Conservation (phyloP, 1,140 invertebrate species). For the Chrysomallon squamiferum region DNA sequence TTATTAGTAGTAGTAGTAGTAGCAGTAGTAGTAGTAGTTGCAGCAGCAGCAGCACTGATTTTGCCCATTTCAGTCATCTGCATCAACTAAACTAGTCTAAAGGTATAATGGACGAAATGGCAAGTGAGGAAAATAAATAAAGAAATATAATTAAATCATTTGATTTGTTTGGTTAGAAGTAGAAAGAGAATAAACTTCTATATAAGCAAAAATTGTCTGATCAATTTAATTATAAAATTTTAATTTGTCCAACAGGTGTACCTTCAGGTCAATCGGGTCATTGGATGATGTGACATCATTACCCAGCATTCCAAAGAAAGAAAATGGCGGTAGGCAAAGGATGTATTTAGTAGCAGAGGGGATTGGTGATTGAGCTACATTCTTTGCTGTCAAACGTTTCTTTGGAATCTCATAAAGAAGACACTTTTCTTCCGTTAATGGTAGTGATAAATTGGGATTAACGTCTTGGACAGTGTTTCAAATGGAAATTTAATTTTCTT, state of each 20-base stretch:
- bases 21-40: not conserved
- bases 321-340: not conserved
- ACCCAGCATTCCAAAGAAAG: constrained; percentile 4
- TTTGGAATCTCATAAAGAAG: not conserved
- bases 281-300: not conserved
- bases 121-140: not conserved
- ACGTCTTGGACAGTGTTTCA: not conserved
- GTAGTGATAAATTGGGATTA: not conserved
- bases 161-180: not conserved
- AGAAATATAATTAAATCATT: not conserved
- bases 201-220: not conserved
- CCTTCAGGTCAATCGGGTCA: not conserved
- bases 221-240: not conserved
- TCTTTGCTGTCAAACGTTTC: not conserved
- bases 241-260: not conserved
- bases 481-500: not conserved
- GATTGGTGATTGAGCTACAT: not conserved
- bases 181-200: not conserved
- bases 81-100: not conserved
- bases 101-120: not conserved
- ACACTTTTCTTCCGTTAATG: not conserved
- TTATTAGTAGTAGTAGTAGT: constrained; percentile 3
- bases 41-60: constrained; percentile 4
- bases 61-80: not conserved
- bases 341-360: not conserved